A percentile compares a stretch with the other conserved stretches of the same genome.
Conservation (phyloP, 2,888 invertebrate genomes). For the Minunthozetes semirufus region DNA sequence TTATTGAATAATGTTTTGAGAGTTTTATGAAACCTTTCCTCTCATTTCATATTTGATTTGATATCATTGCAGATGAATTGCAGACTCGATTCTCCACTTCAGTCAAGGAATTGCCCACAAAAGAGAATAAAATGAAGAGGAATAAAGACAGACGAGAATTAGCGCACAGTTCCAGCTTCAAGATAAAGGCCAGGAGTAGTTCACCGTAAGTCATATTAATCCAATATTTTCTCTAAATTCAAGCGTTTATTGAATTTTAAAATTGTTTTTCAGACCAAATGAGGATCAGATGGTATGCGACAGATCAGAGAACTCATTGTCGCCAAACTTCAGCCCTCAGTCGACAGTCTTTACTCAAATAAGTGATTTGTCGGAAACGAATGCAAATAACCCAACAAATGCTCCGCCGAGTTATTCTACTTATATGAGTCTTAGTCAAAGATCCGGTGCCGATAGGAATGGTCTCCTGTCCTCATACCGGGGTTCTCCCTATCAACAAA, state of each 20-base stretch:
- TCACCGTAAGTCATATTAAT: slow-evolving; percentile 28
- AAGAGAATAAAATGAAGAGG: slow-evolving; percentile 40
- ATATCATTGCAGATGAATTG: background rate
- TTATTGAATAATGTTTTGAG: background rate
- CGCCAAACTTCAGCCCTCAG: background rate
- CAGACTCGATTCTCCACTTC: background rate
- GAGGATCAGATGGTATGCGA: background rate
- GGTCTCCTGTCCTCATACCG: slow-evolving; percentile 23
- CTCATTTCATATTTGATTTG: background rate
- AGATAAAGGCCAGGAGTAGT: slow-evolving; percentile 22
- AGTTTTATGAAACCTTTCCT: background rate
- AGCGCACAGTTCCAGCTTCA: slow-evolving; percentile 26
- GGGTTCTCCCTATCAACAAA: slow-evolving; percentile 35
- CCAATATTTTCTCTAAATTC: background rate
- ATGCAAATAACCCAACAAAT: background rate
- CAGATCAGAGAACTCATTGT: background rate
- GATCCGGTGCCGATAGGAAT: slow-evolving; percentile 1
- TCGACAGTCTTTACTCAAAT: background rate
- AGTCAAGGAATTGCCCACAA: slow-evolving; percentile 40
- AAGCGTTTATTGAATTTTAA: background rate
- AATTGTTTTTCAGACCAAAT: slow-evolving; percentile 1
- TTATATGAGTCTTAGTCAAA: slow-evolving; percentile 21
- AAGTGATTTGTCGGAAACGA: background rate
- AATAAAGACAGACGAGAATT: slow-evolving; percentile 34
- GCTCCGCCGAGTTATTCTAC: background rate